Evolutionary conservation across 1,140 invertebrate species (phyloP).

Genomic region (Philotrypesis tridentata): DNA sequence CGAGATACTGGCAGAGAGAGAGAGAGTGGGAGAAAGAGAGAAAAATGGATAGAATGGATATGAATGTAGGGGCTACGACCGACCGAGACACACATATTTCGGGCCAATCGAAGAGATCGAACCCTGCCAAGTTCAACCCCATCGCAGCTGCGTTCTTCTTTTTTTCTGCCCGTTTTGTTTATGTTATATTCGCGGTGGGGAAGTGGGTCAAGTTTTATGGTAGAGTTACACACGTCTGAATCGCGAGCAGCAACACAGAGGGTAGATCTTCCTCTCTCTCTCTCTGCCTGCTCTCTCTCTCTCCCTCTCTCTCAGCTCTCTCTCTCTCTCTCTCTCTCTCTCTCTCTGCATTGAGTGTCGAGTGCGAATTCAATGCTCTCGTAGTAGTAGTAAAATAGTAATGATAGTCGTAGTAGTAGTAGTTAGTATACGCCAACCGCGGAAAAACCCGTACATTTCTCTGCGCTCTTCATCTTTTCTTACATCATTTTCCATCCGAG

Average conservation of each 20-base stretch:
- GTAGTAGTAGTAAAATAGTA: no score
- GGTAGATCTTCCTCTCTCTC: no score
- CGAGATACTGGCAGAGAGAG: background rate
- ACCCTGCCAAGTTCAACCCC: slow-evolving; percentile 46
- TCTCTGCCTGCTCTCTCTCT: no score
- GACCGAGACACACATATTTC: slow-evolving; percentile 28
- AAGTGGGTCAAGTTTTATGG: slow-evolving; percentile 49
- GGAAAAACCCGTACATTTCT: no score
- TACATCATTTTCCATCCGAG: no score
- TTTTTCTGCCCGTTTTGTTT: slow-evolving; percentile 34
- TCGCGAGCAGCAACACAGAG: background rate
- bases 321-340: no score
- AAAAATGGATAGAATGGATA: background rate
- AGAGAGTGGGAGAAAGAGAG: background rate
- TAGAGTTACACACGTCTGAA: slow-evolving; percentile 42
- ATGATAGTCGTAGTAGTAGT: no score
- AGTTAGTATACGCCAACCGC: no score
- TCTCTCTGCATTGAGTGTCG: no score
- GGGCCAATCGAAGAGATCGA: slow-evolving; percentile 46
- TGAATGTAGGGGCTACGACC: slow-evolving; percentile 19
- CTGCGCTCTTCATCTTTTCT: no score
- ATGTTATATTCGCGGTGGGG: slow-evolving; percentile 3
- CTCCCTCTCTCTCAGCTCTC: no score
- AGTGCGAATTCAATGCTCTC: no score
- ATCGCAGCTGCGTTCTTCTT: background rate